Conservation (phyloP, 2,113 vertebrate species). For the Catharus minimus region DNA sequence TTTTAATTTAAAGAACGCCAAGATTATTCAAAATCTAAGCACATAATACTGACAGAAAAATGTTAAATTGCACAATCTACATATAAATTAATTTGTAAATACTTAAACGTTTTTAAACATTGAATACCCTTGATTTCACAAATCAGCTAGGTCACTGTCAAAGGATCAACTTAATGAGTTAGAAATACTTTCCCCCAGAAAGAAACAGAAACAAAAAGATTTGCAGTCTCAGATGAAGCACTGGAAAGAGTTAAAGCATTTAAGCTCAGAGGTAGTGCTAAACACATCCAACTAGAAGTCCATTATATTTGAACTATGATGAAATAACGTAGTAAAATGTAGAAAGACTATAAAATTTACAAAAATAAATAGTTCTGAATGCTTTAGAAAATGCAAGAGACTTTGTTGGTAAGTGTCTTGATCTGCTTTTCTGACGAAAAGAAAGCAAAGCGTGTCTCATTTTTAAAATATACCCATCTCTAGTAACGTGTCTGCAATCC, state of each 20-base stretch:
- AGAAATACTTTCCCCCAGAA: slow-evolving; percentile 33
- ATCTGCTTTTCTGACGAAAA: slow-evolving; percentile 53
- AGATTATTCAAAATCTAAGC: slow-evolving; percentile 72
- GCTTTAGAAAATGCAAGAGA: slow-evolving; percentile 72
- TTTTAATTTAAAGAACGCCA: slow-evolving; percentile 67
- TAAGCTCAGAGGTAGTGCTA: slow-evolving; percentile 79
- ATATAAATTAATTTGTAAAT: slow-evolving; percentile 72
- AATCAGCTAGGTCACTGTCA: slow-evolving; percentile 58
- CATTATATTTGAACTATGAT: slow-evolving; percentile 62
- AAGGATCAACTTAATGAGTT: slow-evolving; percentile 37
- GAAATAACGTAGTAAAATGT: slow-evolving; percentile 73
- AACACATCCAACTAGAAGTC: slow-evolving; percentile 73
- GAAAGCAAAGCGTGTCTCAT: slow-evolving; percentile 44
- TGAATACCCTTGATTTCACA: slow-evolving; percentile 68
- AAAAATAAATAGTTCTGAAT: slow-evolving; percentile 78
- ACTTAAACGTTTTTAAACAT: slow-evolving; percentile 60
- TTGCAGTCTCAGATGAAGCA: slow-evolving; percentile 65
- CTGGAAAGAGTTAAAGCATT: slow-evolving; percentile 71
- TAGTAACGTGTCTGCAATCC: slow-evolving; percentile 39
- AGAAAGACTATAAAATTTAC: slow-evolving; percentile 77
- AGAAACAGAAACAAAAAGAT: slow-evolving; percentile 18
- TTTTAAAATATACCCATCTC: slow-evolving; percentile 70
- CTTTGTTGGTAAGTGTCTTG: slow-evolving; percentile 43
- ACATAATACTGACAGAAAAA: slow-evolving; percentile 72
- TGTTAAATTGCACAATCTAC: slow-evolving; percentile 72